A percentile compares a stretch with the other conserved stretches of the same genome.
phyloP scores from a whole-genome alignment of 2,797 vertebrate genomes.

The Apodemus agrarius region DNA sequence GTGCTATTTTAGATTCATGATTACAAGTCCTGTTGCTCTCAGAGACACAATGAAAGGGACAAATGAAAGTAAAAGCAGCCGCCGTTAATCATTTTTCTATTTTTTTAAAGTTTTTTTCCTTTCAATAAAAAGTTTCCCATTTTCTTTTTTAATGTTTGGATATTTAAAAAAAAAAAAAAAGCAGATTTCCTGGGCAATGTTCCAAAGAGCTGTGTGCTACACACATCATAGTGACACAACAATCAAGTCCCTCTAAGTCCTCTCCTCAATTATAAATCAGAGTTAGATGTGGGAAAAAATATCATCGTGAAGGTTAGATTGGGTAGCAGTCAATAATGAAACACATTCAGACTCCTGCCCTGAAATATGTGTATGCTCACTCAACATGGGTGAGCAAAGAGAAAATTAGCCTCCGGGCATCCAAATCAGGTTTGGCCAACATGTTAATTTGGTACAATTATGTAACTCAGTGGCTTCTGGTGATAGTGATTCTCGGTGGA shows the following conservation, averaged over 20 bases:
- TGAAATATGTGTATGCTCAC: neutral
- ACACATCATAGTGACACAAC: neutral
- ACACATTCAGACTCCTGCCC: neutral
- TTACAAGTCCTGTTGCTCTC: no score
- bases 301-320: neutral
- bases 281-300: neutral
- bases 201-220: neutral
- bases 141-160: neutral
- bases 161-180: no score
- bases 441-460: neutral
- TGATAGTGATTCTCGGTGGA: neutral
- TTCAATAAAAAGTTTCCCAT: neutral
- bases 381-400: neutral
- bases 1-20: neutral
- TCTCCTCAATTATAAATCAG: neutral
- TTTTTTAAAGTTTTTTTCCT: neutral
- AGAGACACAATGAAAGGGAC: neutral
- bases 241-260: neutral
- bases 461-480: neutral
- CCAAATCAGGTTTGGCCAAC: neutral
- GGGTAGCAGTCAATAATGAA: neutral
- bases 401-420: neutral
- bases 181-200: neutral
- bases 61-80: neutral
- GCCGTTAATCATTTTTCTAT: neutral